These are phyloP conservation scores for Hiodon tergisus DNA, from an alignment of 2,113 vertebrate genomes.

Conservation along the genomic window DNA sequence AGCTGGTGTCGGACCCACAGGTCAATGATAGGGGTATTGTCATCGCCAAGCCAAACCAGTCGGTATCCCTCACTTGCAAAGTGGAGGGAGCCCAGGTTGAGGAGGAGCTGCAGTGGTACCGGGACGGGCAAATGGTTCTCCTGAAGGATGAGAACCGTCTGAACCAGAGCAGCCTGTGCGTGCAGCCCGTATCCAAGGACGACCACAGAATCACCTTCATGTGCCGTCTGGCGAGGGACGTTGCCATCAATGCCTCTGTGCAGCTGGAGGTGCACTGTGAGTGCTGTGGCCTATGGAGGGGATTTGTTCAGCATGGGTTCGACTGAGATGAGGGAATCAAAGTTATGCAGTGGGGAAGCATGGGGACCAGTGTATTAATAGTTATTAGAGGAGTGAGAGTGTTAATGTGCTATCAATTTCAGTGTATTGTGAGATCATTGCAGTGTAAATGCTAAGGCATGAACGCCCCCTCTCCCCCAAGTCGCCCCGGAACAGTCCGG, in stretches of 20 bases:
- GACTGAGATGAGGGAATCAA: neutral
- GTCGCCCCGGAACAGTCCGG: conserved; percentile 47
- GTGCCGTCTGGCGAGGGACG: conserved; percentile 46
- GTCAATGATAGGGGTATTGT: conserved; percentile 32
- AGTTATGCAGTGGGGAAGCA: neutral
- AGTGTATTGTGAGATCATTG: neutral
- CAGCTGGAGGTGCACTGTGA: conserved; percentile 61
- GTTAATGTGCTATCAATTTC: neutral
- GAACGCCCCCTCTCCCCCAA: conserved; percentile 23
- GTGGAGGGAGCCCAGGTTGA: neutral
- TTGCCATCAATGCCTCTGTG: conserved; percentile 40
- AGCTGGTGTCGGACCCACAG: conserved; percentile 34
- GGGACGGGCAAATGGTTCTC: conserved; percentile 41
- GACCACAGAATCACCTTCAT: conserved; percentile 57
- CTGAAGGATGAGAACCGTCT: conserved; percentile 48
- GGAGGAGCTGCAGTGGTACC: conserved; percentile 57
- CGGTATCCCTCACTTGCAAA: conserved; percentile 51
- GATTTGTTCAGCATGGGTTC: neutral
- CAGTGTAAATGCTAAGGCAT: neutral
- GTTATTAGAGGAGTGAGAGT: neutral
- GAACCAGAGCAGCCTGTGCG: conserved; percentile 50
- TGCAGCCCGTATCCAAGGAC: conserved; percentile 43
- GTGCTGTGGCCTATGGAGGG: conserved; percentile 27
- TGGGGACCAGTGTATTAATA: neutral
- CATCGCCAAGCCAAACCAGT: conserved; percentile 21